Conservation (phyloP, 2,113 vertebrate genomes). For the Ageneiosus marmoratus region DNA sequence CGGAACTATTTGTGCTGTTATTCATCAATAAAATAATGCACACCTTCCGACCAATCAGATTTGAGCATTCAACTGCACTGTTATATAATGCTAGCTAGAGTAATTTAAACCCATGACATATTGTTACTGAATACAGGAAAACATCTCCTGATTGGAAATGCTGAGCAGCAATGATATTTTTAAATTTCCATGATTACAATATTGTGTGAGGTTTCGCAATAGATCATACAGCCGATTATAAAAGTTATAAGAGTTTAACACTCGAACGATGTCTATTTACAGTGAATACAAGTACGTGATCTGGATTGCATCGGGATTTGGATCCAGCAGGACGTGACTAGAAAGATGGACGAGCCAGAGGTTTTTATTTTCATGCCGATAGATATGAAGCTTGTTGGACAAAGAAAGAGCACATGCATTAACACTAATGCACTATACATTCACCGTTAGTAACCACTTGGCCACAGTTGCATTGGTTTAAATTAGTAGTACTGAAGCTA, state of each 20-base stretch:
- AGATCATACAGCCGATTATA: not conserved
- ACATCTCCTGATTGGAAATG: not conserved
- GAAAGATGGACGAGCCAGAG: no score
- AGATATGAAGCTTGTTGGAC: not conserved
- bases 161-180: not conserved
- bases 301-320: not conserved
- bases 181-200: not conserved
- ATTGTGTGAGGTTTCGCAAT: not conserved
- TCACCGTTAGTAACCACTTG: not conserved
- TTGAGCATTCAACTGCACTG: not conserved
- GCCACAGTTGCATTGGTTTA: not conserved
- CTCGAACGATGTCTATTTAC: not conserved
- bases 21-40: no score
- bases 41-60: not conserved
- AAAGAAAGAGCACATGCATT: not conserved
- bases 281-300: not conserved
- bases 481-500: not conserved
- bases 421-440: no score
- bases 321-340: not conserved
- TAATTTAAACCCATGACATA: not conserved
- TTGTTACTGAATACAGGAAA: not conserved
- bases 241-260: no score
- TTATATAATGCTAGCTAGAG: not conserved
- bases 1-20: not conserved
- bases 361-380: not conserved